Conservation (phyloP, 92 coral and sea anemone species). For the Chrysogorgia sp. region DNA sequence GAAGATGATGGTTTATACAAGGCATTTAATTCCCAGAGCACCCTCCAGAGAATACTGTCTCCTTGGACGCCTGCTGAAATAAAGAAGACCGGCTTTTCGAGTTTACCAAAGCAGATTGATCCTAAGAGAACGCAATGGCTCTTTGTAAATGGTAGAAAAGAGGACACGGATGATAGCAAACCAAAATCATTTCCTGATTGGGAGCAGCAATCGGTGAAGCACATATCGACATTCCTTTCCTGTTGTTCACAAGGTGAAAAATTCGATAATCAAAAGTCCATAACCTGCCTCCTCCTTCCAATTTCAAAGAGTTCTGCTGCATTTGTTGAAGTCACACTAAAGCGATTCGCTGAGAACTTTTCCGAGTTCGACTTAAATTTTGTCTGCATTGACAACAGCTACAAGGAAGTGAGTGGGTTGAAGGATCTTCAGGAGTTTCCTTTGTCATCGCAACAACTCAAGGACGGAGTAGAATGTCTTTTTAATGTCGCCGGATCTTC, state of each 20-base stretch:
- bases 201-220: slow-evolving; percentile 70
- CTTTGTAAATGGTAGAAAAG: slow-evolving; percentile 80
- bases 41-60: slow-evolving; percentile 62
- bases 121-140: slow-evolving; percentile 75
- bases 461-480: slow-evolving; percentile 57
- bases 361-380: slow-evolving; percentile 58
- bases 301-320: slow-evolving; percentile 56
- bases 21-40: slow-evolving; percentile 58
- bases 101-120: slow-evolving; percentile 74
- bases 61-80: slow-evolving; percentile 81
- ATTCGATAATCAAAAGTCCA: slow-evolving; percentile 78
- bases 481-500: slow-evolving; percentile 36
- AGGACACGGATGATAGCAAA: slow-evolving; percentile 65
- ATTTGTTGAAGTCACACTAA: slow-evolving; percentile 63
- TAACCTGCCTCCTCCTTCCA: slow-evolving; percentile 76
- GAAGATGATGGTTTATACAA: slow-evolving; percentile 80
- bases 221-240: slow-evolving; percentile 65
- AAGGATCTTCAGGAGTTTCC: slow-evolving; percentile 38
- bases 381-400: slow-evolving; percentile 53
- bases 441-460: slow-evolving; percentile 61
- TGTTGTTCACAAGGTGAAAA: slow-evolving; percentile 85
- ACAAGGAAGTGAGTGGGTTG: slow-evolving; percentile 23
- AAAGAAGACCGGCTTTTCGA: slow-evolving; percentile 36
- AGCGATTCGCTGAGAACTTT: slow-evolving; percentile 74
- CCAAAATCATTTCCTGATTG: slow-evolving; percentile 62